Conservation (phyloP, 2,888 invertebrate genomes). For the Pachydiplax longipennis region DNA sequence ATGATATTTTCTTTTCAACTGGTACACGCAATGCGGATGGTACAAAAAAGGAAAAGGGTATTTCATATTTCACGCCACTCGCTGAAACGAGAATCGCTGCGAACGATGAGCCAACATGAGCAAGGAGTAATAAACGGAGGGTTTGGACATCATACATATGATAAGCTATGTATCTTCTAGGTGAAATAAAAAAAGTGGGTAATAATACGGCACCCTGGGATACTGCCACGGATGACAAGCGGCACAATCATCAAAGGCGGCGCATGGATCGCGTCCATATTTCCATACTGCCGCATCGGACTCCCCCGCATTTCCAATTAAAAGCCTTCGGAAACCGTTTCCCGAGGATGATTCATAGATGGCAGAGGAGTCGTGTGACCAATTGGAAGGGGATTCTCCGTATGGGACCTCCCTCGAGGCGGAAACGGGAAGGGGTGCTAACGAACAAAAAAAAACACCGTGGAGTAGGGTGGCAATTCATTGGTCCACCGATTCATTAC, state of each 20-base stretch:
- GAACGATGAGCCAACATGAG: no score
- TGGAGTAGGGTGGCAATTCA: background rate
- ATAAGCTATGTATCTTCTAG: no score
- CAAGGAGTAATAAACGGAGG: no score
- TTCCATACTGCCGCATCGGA: background rate
- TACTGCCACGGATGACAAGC: no score
- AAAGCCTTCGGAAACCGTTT: background rate
- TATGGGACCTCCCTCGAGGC: background rate
- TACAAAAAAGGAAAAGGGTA: no score
- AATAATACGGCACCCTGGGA: no score
- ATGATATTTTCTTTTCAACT: no score
- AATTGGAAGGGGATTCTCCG: background rate
- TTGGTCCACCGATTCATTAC: background rate
- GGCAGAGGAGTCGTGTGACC: background rate
- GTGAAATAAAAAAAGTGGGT: background rate
- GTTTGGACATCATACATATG: no score
- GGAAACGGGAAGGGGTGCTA: background rate
- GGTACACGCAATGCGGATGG: no score
- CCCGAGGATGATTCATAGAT: background rate
- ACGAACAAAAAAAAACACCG: background rate
- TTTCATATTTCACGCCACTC: no score
- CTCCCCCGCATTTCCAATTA: background rate
- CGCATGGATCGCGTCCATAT: background rate
- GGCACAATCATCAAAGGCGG: background rate
- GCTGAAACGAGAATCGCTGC: no score